Base-by-base conservation (phyloP, 2,113 vertebrate genomes). In the Prochilodus magdalenae region DNA sequence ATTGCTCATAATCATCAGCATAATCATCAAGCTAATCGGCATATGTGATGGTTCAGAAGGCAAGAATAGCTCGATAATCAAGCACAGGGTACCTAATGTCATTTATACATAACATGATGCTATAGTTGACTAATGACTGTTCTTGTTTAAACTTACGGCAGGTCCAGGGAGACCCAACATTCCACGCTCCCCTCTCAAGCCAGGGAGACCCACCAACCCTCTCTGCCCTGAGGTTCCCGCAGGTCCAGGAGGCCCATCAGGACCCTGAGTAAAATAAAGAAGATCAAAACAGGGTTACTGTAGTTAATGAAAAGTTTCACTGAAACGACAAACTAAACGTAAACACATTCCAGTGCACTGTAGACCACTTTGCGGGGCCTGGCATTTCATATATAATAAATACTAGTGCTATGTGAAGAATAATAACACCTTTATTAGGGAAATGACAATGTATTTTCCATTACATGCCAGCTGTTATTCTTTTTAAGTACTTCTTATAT, bases 171-270 rank as follows among this genome's bases (percentile, higher is more conserved):
- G 92, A 33, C 98, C 98, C 0, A 94, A 88, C 94, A 97, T 94
- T 73, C 98, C 98, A 82, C 96, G 91, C 79, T 99, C 98, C 77
- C 98, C 98, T 84, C 97, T 95, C 67, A 95, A 91, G 73, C 98
- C 98, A 0, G 98, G 96, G 90, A 96, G 94, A 20, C 98, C 98
- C 10, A 99, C 98, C 76, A 96, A 88, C 36, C 98, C 98, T 92
- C 97, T 95, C 51, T 99, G 97, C n/a, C 98, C 98, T 22, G 96
- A 84, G 0, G 94, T 92, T 59, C 98, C 98, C 29, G 94, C 87
- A 18, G 97, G 96, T 69, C 98, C 98, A 16, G 96, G 95, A 49
- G 98, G 98, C 0, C 98, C 98, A 88, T 96, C 95, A 0, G 97
- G 96, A 47, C 98, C 98, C 98, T 99, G 87, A 78, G 5, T 26